These are phyloP conservation scores for Phenganax stokvisi DNA, from an alignment of 92 coral and sea anemone species.

Conservation along the genomic window DNA sequence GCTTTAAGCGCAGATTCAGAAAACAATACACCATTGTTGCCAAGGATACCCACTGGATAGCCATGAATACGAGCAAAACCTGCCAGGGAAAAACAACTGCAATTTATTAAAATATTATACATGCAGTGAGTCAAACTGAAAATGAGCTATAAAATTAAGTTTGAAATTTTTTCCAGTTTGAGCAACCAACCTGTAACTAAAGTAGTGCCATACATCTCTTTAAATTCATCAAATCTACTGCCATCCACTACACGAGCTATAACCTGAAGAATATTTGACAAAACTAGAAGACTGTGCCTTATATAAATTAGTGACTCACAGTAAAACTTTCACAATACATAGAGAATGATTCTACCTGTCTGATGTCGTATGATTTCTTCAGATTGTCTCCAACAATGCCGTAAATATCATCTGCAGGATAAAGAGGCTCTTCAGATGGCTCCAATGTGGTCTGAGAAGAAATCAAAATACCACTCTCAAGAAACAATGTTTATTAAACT, in stretches of 20 bases:
- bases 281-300: neutral
- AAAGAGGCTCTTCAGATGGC: constrained; percentile 66
- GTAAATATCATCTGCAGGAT: constrained; percentile 79
- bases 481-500: neutral
- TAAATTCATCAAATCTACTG: constrained; percentile 92
- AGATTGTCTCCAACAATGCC: constrained; percentile 96
- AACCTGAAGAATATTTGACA: constrained; percentile 49
- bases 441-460: constrained; percentile 58
- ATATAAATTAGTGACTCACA: neutral
- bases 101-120: no score
- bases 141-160: neutral
- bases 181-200: constrained; percentile 71
- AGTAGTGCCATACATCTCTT: constrained; percentile 90
- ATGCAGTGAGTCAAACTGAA: neutral
- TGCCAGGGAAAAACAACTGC: constrained; percentile 7
- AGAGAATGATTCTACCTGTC: constrained; percentile 59
- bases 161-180: neutral
- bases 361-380: constrained; percentile 85
- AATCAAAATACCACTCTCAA: neutral
- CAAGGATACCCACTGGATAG: constrained; percentile 91
- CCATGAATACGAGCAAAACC: constrained; percentile 97
- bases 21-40: constrained; percentile 90
- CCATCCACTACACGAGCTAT: constrained; percentile 95
- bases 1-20: constrained; percentile 96
- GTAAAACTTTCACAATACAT: neutral